A percentile compares a stretch with the other conserved stretches of the same genome.
Conservation (phyloP, 2,888 invertebrate genomes). For the Platycheirus albimanus region DNA sequence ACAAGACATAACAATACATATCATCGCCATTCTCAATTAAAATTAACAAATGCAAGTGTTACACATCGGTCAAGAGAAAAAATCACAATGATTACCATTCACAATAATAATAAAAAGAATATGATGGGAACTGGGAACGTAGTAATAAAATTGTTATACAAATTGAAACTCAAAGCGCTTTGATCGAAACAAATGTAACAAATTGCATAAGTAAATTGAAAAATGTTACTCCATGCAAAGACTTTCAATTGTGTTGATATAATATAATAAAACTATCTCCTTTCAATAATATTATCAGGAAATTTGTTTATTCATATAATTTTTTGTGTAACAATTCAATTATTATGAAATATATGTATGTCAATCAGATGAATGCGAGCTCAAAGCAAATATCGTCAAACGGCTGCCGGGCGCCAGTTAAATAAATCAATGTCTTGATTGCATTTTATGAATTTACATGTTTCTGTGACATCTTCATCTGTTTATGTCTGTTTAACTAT, state of each 20-base stretch:
- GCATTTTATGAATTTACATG: too few species aligned
- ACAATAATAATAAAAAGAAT: too few species aligned
- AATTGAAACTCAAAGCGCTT: too few species aligned
- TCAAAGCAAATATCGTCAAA: not conserved
- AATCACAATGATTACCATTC: too few species aligned
- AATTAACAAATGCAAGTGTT: constrained; percentile 12
- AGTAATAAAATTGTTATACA: too few species aligned
- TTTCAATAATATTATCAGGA: constrained; percentile 14
- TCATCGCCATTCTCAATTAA: not conserved
- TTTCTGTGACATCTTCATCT: too few species aligned
- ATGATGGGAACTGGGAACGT: too few species aligned
- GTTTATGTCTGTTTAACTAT: too few species aligned
- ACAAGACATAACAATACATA: constrained; percentile 9
- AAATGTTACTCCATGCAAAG: not conserved
- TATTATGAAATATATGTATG: constrained; percentile 10
- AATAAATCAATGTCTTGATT: too few species aligned
- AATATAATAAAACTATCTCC: not conserved
- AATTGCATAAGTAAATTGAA: not conserved
- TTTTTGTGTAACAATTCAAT: constrained; percentile 26
- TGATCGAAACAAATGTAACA: too few species aligned
- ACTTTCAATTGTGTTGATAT: not conserved
- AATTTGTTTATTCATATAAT: constrained; percentile 10
- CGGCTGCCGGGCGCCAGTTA: too few species aligned
- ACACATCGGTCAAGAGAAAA: not conserved
- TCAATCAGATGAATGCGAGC: not conserved